Percentiles rank a stretch among this genome's conserved stretches.
phyloP scores from a whole-genome alignment of 1,140 invertebrate species.

The Lepidurus couesii region DNA sequence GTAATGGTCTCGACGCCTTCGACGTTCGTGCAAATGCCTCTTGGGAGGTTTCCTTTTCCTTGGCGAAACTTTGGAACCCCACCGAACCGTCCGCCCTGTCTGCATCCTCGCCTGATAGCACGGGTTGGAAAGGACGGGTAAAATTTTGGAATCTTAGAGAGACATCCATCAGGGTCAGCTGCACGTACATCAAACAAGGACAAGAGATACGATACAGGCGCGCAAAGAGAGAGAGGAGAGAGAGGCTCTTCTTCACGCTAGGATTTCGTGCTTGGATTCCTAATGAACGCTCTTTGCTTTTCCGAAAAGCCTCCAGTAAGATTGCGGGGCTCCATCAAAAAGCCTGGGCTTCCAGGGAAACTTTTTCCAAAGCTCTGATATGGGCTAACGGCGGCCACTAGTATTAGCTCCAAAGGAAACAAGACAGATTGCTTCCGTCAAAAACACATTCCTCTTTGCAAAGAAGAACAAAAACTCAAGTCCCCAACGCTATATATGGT shows the following conservation, averaged over 20 bases:
- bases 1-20: not conserved
- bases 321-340: not conserved
- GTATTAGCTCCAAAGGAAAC: not conserved
- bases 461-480: not conserved
- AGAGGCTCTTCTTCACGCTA: not conserved
- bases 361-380: not conserved
- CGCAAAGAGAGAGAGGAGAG: conserved; percentile 5
- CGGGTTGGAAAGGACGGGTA: not conserved
- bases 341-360: not conserved
- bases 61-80: not conserved
- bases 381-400: not conserved
- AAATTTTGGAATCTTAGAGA: conserved; percentile 16
- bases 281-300: conserved; percentile 19
- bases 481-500: not conserved
- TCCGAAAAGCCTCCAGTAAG: not conserved
- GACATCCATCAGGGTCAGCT: conserved; percentile 20
- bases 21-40: not conserved
- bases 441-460: conserved; percentile 4
- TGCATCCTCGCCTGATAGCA: not conserved
- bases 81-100: not conserved
- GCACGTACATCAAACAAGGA: conserved; percentile 21
- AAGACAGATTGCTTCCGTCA: conserved; percentile 14
- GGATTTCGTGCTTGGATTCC: conserved; percentile 7
- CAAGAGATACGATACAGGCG: not conserved
- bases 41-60: not conserved